Evolutionary conservation across 2,797 vertebrate species (phyloP).

Genomic region (Acestrorhynchus altus): DNA sequence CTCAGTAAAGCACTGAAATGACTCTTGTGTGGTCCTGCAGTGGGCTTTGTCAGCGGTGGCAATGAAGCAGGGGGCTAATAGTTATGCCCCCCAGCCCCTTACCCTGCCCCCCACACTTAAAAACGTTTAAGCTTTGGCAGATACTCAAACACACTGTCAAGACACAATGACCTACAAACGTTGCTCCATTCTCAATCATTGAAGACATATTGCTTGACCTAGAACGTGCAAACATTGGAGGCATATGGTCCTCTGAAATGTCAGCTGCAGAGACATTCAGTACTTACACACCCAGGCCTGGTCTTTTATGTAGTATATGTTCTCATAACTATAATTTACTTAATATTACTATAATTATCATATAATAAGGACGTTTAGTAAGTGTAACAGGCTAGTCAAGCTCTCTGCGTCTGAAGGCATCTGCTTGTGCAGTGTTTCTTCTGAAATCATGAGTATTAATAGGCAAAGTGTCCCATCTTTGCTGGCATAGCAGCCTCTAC

Average conservation of each 20-base stretch:
- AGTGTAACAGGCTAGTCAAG: neutral
- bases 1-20: conserved; percentile 78
- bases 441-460: neutral
- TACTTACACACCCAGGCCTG: conserved; percentile 46
- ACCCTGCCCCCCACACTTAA: conserved; percentile 46
- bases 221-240: conserved; percentile 50
- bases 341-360: neutral
- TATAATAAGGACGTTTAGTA: neutral
- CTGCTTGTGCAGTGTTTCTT: neutral
- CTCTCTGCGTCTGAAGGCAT: neutral
- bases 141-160: conserved; percentile 69
- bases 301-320: neutral
- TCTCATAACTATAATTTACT: neutral
- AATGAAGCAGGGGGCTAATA: conserved; percentile 67
- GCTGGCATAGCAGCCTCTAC: neutral
- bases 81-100: conserved; percentile 50
- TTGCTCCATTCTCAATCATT: conserved; percentile 60
- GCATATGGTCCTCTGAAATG: neutral
- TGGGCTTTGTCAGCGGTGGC: conserved; percentile 69
- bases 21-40: conserved; percentile 62
- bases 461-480: neutral
- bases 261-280: conserved; percentile 26
- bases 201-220: conserved; percentile 35
- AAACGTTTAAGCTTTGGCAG: conserved; percentile 75
- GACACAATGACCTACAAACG: conserved; percentile 74